A percentile compares a stretch with the other conserved stretches of the same genome.
phyloP scores from a whole-genome alignment of 2,113 vertebrate genomes.

The Sinocyclocheilus rhinocerous region DNA sequence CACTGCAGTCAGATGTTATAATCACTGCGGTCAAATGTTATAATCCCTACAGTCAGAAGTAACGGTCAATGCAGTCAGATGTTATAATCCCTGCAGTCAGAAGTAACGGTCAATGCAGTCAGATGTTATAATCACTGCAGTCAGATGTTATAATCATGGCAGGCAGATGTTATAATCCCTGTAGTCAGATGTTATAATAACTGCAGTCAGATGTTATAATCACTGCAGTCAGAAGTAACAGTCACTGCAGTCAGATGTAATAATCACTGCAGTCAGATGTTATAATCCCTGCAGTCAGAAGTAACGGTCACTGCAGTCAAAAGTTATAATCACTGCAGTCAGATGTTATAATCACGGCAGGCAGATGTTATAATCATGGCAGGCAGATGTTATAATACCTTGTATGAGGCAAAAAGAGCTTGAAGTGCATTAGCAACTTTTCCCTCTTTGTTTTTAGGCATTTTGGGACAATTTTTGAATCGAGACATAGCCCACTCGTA shows the following conservation, averaged over 20 bases:
- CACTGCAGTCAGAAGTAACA: neutral
- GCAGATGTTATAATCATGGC: conserved; percentile 63
- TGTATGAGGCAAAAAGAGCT: too few relatives aligned
- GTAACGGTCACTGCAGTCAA: neutral
- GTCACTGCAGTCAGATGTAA: neutral
- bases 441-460: too few relatives aligned
- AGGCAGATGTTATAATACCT: conserved; percentile 48
- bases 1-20: neutral
- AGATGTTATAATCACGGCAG: conserved; percentile 64
- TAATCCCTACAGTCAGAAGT: neutral
- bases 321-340: neutral
- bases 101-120: too few relatives aligned
- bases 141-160: neutral
- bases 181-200: neutral
- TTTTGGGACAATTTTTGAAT: too few relatives aligned
- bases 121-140: neutral
- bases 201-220: neutral
- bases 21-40: neutral
- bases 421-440: too few relatives aligned
- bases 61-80: neutral
- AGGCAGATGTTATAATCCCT: neutral
- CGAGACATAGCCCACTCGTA: too few relatives aligned
- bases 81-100: neutral
- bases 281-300: neutral
- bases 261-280: neutral